Evolutionary conservation across 2,113 vertebrate species (phyloP).

Genomic region (Eira barbara): DNA sequence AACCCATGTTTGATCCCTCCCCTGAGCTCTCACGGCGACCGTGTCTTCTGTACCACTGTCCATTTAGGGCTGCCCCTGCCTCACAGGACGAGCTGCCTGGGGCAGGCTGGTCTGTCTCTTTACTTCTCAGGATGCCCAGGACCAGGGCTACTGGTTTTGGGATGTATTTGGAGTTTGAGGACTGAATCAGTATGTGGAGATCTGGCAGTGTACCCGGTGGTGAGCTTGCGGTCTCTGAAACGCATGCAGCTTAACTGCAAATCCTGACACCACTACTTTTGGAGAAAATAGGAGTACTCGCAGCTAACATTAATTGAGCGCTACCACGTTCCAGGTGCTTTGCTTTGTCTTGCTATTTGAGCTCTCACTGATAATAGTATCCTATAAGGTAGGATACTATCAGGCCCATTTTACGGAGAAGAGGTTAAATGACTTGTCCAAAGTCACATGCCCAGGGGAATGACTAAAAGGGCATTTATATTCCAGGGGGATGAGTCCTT

Average conservation of each 20-base stretch:
- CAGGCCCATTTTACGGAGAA: background rate
- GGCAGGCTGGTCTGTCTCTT: background rate
- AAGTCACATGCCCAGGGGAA: background rate
- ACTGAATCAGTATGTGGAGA: background rate
- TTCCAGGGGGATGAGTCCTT: background rate
- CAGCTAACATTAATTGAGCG: background rate
- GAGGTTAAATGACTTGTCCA: background rate
- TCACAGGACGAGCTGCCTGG: background rate
- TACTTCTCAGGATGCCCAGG: background rate
- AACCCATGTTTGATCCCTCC: background rate
- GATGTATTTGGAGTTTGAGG: background rate
- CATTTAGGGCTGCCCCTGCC: background rate
- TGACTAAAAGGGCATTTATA: background rate
- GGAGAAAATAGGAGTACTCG: background rate
- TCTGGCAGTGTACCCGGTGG: no score
- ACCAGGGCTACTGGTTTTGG: background rate
- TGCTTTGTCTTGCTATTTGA: background rate
- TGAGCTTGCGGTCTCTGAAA: background rate
- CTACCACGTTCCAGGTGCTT: background rate
- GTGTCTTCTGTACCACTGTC: background rate
- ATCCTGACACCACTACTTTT: background rate
- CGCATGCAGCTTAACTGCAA: background rate
- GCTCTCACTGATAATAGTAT: background rate
- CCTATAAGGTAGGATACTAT: background rate
- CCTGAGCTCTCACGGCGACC: background rate